These are phyloP conservation scores for Hyppa rectilinea DNA, from an alignment of 2,888 invertebrate species.

Conservation along the genomic window DNA sequence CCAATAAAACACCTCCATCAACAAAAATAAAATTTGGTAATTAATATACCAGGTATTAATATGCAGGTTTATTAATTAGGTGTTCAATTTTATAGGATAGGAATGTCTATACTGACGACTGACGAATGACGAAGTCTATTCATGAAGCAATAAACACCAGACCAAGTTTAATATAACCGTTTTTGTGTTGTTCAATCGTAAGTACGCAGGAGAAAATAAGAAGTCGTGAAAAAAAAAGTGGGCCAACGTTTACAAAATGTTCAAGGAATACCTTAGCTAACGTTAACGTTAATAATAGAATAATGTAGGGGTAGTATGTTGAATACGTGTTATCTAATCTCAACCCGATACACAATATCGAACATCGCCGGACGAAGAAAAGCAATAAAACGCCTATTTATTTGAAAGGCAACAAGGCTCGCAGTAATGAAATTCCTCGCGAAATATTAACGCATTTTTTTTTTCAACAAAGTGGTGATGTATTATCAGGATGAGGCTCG, in stretches of 20 bases:
- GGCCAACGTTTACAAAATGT: not conserved
- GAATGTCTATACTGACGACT: no score
- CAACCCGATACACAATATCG: slow-evolving; percentile 82
- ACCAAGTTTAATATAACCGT: not conserved
- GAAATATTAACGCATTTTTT: slow-evolving; percentile 88
- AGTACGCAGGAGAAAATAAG: not conserved
- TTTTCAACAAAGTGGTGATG: slow-evolving; percentile 86
- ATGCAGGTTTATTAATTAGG: not conserved
- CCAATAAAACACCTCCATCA: no score
- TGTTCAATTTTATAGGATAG: not conserved
- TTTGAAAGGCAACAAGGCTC: slow-evolving; percentile 87
- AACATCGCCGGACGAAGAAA: slow-evolving; percentile 80
- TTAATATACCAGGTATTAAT: not conserved
- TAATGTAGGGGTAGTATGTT: slow-evolving; percentile 62
- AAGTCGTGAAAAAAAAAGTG: not conserved
- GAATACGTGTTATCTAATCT: slow-evolving; percentile 75
- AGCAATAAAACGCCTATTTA: slow-evolving; percentile 89
- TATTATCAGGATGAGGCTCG: slow-evolving; percentile 77
- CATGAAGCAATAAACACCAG: not conserved
- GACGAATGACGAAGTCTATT: no score
- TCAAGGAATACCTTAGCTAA: not conserved
- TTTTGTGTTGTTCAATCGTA: not conserved
- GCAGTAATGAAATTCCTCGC: slow-evolving; percentile 88
- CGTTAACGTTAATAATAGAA: slow-evolving; percentile 46
- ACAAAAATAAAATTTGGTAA: no score